Conservation (phyloP, 1,140 invertebrate species). For the Solenopsis fugax region DNA sequence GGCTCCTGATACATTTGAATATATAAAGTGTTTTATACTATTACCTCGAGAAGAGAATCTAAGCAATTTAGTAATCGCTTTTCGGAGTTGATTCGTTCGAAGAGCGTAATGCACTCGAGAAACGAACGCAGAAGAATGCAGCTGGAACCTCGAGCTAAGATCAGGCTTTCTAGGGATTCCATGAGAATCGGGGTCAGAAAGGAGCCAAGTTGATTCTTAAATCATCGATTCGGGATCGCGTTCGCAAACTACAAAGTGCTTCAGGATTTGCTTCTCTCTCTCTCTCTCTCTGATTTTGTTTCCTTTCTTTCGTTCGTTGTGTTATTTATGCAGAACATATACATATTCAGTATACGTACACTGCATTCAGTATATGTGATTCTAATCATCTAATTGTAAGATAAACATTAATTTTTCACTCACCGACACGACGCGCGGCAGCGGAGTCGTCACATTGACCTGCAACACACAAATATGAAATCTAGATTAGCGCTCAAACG, state of each 20-base stretch:
- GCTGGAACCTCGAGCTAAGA: not conserved
- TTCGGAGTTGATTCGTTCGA: not conserved
- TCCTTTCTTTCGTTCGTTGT: slow-evolving; percentile 18
- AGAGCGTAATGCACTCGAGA: not conserved
- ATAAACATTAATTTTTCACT: too few species aligned
- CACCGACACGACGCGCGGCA: too few species aligned
- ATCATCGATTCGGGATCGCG: slow-evolving; percentile 3
- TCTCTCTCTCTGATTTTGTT: not conserved
- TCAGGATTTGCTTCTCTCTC: slow-evolving; percentile 4
- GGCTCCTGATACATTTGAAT: not conserved
- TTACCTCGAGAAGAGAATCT: not conserved
- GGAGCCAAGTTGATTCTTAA: slow-evolving; percentile 43
- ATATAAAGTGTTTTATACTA: not conserved
- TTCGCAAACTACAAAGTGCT: not conserved
- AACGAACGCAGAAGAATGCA: not conserved
- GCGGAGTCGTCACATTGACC: too few species aligned
- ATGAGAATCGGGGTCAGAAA: slow-evolving; percentile 10
- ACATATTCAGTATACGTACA: too few species aligned
- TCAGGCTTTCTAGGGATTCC: slow-evolving; percentile 23
- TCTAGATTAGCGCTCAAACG: too few species aligned
- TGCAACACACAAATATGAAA: too few species aligned
- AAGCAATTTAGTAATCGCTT: not conserved
- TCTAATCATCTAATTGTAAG: too few species aligned
- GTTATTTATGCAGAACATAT: not conserved
- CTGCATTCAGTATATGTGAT: too few species aligned